Evolutionary conservation across 2,888 invertebrate genomes (phyloP).

Genomic region (Automeris io): DNA sequence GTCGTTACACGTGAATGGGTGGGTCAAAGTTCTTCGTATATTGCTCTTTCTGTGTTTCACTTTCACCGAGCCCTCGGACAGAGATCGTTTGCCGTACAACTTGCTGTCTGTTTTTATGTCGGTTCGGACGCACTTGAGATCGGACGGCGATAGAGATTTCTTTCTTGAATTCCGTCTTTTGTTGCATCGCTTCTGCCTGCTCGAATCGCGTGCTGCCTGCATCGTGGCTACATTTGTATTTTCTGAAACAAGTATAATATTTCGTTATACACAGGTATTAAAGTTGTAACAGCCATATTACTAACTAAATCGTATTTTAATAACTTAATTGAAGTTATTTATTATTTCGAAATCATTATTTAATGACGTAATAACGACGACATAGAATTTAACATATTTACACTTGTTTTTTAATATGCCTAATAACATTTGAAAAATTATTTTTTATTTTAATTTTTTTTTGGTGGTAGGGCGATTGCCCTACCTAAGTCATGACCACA

Average conservation of each 20-base stretch:
- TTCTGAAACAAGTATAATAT: slow-evolving; percentile 41
- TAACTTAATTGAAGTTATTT: background rate
- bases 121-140: slow-evolving; percentile 53
- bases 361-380: too few relatives aligned
- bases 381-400: too few relatives aligned
- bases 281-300: background rate
- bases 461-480: too few relatives aligned
- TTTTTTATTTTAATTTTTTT: too few relatives aligned
- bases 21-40: slow-evolving; percentile 68
- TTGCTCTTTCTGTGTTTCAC: slow-evolving; percentile 69
- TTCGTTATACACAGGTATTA: background rate
- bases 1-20: slow-evolving; percentile 60
- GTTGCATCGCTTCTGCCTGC: slow-evolving; percentile 63
- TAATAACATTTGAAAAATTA: too few relatives aligned
- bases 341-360: background rate
- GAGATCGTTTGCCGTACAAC: slow-evolving; percentile 53
- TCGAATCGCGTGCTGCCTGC: slow-evolving; percentile 66
- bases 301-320: background rate
- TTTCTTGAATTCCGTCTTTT: slow-evolving; percentile 70
- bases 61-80: slow-evolving; percentile 69
- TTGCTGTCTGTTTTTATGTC: slow-evolving; percentile 56
- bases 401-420: too few relatives aligned
- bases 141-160: slow-evolving; percentile 70
- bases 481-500: too few relatives aligned
- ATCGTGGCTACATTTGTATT: slow-evolving; percentile 58